Evolutionary conservation across 2,113 vertebrate species (phyloP), one percentile per base, ranked within the genome.

Genomic region (Otis tarda): DNA sequence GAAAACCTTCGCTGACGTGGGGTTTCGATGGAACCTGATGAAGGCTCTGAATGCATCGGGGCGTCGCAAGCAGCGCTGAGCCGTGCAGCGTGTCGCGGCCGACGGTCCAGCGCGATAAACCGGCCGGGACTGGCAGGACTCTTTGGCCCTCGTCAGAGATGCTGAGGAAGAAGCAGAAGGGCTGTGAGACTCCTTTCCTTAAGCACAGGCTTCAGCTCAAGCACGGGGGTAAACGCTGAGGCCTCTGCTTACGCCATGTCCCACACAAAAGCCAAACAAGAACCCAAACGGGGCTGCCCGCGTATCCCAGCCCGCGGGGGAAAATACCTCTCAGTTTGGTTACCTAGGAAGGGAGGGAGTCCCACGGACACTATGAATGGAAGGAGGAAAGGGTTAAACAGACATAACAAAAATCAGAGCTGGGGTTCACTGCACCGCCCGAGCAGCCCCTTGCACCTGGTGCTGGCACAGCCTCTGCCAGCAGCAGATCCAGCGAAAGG

Each of bases 81-180:
- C 28, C 1, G 12, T 14, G 60, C 73, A 60, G 24, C 0, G 28
- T 3, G 22, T 9, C 3, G 17, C 27, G 49, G n/a, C 11, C 0
- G 1, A 14, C 0, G 3, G 24, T 25, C n/a, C 68, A 19, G 56
- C 2, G 35, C 6, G 47, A 68, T 22, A 63, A 45, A 43, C 6
- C 47, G 12, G 79, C 5, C 4, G n/a, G 74, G 30, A 27, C 31
- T 8, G 31, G 50, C 14, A 69, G 80, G 33, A 16, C 8, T 10
- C 64, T 49, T 10, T 57, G 76, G 8, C 7, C 37, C 15, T 61
- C 47, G 8, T 5, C 30, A 30, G 31, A 27, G 68, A 45, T 47
- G 67, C 89, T 87, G 84, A 78, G 63, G 25, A 91, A 13, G 64
- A 52, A 80, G 35, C 18, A 65, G 33, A 83, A 52, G 35, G 31